phyloP scores from a whole-genome alignment of 2,888 invertebrate genomes.

The Athalia cordata region DNA sequence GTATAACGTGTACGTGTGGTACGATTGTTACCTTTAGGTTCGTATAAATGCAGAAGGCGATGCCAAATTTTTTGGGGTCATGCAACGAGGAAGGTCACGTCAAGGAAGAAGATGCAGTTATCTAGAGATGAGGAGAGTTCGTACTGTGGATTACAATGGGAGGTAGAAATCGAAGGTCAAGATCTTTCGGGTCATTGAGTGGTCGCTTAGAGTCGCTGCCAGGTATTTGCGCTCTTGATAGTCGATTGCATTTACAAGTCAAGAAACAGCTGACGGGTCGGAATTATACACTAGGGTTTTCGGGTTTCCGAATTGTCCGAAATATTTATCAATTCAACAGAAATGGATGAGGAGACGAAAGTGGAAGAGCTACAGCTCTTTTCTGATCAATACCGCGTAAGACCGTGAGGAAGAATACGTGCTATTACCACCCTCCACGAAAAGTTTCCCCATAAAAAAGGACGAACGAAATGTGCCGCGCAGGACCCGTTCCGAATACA shows the following conservation, averaged over 20 bases:
- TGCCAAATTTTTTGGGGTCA: conserved; percentile 39
- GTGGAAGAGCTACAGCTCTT: no score
- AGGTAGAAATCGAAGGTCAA: conserved; percentile 21
- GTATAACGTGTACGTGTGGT: not conserved
- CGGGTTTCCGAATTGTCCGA: no score
- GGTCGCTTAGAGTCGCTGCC: not conserved
- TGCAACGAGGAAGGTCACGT: not conserved
- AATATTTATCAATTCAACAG: no score
- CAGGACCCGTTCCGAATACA: not conserved
- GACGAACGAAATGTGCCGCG: not conserved
- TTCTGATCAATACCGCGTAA: no score
- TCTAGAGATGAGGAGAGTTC: not conserved
- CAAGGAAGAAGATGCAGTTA: not conserved
- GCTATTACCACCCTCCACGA: no score
- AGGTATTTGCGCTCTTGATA: not conserved
- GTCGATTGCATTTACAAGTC: not conserved
- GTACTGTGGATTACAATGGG: conserved; percentile 1
- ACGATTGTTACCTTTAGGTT: not conserved
- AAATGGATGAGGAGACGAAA: no score
- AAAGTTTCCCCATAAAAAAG: not conserved
- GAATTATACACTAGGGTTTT: no score
- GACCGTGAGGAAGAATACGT: no score
- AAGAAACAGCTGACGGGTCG: no score
- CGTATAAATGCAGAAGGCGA: conserved; percentile 5
- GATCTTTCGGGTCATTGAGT: not conserved